These are phyloP conservation scores for Calliopum simillimum DNA, from an alignment of 2,888 invertebrate species.

Conservation along the genomic window DNA sequence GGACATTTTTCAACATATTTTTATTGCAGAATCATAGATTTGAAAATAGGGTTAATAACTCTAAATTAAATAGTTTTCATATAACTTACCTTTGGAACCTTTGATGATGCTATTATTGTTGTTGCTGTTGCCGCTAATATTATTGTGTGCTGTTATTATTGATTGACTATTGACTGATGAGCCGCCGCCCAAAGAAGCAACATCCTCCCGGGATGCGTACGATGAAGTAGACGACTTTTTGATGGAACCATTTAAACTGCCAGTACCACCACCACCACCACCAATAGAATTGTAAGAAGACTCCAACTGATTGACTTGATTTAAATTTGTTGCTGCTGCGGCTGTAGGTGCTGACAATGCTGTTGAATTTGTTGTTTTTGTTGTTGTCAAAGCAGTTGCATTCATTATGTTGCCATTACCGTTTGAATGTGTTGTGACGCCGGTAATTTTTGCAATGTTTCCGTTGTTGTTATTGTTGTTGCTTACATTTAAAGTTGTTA, in stretches of 20 bases:
- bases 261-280: constrained; percentile 41
- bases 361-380: constrained; percentile 34
- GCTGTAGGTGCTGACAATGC: constrained; percentile 38
- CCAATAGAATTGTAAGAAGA: no score
- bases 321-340: constrained; percentile 35
- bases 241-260: constrained; percentile 27
- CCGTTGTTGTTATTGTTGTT: constrained; percentile 53
- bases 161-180: constrained; percentile 63
- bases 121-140: constrained; percentile 46
- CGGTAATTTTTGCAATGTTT: constrained; percentile 36
- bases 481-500: constrained; percentile 59
- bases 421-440: constrained; percentile 30
- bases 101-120: constrained; percentile 55
- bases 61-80: constrained; percentile 10
- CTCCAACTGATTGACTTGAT: not conserved
- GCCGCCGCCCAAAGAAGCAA: constrained; percentile 57
- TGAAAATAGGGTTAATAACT: not conserved
- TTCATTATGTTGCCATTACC: constrained; percentile 41
- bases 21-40: no score
- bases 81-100: constrained; percentile 58
- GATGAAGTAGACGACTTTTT: constrained; percentile 48
- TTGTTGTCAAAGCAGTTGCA: constrained; percentile 29
- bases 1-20: no score
- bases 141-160: constrained; percentile 44
- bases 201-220: constrained; percentile 61